These are phyloP conservation scores for Ectropis grisescens DNA, from an alignment of 1,140 invertebrate genomes.

Conservation along the genomic window DNA sequence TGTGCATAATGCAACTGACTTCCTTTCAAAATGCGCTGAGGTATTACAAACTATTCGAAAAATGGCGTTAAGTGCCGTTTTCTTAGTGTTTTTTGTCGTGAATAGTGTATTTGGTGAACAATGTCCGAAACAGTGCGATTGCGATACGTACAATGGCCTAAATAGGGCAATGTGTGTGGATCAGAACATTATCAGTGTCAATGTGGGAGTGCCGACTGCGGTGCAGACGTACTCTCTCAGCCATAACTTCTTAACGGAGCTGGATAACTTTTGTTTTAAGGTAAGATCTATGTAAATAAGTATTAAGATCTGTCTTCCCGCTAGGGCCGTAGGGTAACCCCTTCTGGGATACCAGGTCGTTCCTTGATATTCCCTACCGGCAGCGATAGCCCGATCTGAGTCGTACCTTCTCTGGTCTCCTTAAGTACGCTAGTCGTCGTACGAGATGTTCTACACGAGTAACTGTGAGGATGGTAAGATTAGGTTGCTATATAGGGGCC, in stretches of 20 bases:
- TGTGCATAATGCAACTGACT: constrained; percentile 24
- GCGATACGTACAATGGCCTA: constrained; percentile 60
- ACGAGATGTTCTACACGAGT: too few relatives aligned
- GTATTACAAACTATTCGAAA: constrained; percentile 15
- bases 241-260: constrained; percentile 61
- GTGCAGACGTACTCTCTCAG: constrained; percentile 66
- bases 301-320: too few relatives aligned
- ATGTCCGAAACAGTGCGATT: constrained; percentile 69
- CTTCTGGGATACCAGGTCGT: too few relatives aligned
- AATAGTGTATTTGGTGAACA: constrained; percentile 13
- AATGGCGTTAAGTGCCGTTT: constrained; percentile 25
- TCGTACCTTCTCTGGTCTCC: too few relatives aligned
- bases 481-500: too few relatives aligned
- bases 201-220: constrained; percentile 55
- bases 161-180: constrained; percentile 61
- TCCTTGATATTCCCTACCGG: too few relatives aligned
- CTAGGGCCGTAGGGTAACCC: too few relatives aligned
- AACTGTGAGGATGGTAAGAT: too few relatives aligned
- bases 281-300: too few relatives aligned
- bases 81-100: constrained; percentile 22
- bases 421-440: too few relatives aligned
- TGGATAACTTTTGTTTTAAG: constrained; percentile 66
- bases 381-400: too few relatives aligned
- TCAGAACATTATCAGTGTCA: constrained; percentile 59
- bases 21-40: constrained; percentile 9